phyloP scores from a whole-genome alignment of 2,888 invertebrate genomes.

The Acrocera orbiculus region DNA sequence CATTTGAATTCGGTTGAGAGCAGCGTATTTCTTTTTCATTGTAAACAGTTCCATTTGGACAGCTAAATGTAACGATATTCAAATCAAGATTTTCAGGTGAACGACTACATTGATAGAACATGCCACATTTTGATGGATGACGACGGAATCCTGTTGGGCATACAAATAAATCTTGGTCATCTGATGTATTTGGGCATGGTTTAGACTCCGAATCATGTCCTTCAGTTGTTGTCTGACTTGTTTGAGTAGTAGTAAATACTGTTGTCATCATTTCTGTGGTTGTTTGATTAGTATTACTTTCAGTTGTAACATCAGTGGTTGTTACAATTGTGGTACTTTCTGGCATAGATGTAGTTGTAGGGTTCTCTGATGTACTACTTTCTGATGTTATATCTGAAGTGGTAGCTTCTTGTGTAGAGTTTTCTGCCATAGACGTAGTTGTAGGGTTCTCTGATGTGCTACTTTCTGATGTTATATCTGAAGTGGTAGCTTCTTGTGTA shows the following conservation, averaged over 20 bases:
- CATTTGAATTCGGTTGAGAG: conserved; percentile 39
- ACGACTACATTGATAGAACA: conserved; percentile 68
- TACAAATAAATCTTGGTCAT: conserved; percentile 51
- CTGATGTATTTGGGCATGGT: conserved; percentile 24
- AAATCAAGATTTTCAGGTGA: conserved; percentile 45
- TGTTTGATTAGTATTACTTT: neutral
- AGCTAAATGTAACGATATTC: conserved; percentile 56
- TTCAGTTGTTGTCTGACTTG: neutral
- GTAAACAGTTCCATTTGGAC: conserved; percentile 59
- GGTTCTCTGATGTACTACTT: neutral
- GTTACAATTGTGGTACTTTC: neutral
- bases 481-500: too few relatives aligned
- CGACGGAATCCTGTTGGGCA: conserved; percentile 70
- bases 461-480: too few relatives aligned
- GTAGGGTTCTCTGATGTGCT: too few relatives aligned
- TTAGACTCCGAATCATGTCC: conserved; percentile 11
- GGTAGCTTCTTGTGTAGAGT: too few relatives aligned
- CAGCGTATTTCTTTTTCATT: conserved; percentile 57
- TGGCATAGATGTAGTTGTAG: neutral
- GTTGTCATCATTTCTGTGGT: neutral
- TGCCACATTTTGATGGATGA: conserved; percentile 66
- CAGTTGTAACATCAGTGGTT: conserved; percentile 1
- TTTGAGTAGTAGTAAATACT: conserved; percentile 1
- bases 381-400: too few relatives aligned
- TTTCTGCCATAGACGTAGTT: too few relatives aligned